phyloP scores from a whole-genome alignment of 2,888 invertebrate genomes.

The Platycnemis pennipes region DNA sequence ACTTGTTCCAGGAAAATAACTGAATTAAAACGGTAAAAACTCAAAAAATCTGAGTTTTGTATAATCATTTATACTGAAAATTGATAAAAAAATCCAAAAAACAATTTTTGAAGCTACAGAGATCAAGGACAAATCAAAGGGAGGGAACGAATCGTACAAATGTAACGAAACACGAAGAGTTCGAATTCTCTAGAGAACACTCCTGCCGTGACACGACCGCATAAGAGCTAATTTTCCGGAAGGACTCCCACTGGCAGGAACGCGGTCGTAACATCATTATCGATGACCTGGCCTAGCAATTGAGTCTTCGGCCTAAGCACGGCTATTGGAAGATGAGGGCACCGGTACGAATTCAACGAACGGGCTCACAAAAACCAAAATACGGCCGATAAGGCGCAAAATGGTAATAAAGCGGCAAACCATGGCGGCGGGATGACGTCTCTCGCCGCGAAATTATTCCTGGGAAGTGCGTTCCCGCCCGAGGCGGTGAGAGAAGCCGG shows the following conservation, averaged over 20 bases:
- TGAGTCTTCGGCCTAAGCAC: not conserved
- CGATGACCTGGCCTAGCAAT: not conserved
- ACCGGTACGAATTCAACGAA: not conserved
- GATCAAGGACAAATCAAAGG: too few species aligned
- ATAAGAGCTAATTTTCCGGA: not conserved
- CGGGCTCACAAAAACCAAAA: not conserved
- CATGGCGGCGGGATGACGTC: not conserved
- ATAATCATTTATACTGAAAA: too few species aligned
- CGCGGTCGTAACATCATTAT: not conserved
- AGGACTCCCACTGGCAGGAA: not conserved
- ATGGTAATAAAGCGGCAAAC: not conserved
- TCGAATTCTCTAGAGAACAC: not conserved
- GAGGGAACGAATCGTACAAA: too few species aligned
- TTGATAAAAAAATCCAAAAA: too few species aligned
- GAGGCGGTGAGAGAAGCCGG: not conserved
- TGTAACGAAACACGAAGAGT: too few species aligned
- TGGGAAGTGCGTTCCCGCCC: not conserved
- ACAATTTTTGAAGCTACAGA: too few species aligned
- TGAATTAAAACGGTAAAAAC: too few species aligned
- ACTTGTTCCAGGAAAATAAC: too few species aligned
- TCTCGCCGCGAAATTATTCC: not conserved
- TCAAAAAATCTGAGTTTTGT: too few species aligned
- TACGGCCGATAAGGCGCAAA: not conserved
- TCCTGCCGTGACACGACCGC: not conserved
- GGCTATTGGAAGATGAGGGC: not conserved